These are phyloP conservation scores for Oreortyx pictus DNA, from an alignment of 2,797 vertebrate genomes.

Conservation along the genomic window DNA sequence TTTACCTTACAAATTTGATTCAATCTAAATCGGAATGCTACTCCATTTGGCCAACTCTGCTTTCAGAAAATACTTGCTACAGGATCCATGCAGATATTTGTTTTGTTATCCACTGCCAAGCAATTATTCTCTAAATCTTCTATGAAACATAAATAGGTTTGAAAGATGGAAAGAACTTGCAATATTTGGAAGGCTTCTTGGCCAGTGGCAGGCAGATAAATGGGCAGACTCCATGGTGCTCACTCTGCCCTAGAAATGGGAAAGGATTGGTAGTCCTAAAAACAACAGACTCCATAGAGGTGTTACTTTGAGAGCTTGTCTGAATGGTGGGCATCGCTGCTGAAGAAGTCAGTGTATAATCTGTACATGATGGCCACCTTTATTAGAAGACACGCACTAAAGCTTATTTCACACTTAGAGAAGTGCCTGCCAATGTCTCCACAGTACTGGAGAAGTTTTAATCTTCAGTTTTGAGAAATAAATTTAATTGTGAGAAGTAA, in stretches of 20 bases:
- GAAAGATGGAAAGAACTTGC: background rate
- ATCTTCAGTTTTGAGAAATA: background rate
- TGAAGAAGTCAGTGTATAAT: background rate
- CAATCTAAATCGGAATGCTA: background rate
- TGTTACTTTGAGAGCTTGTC: background rate
- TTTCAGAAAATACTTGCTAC: background rate
- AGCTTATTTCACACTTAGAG: background rate
- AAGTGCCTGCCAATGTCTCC: background rate
- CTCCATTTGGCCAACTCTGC: background rate
- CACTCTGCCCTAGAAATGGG: background rate
- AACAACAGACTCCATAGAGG: background rate
- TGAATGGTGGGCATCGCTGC: background rate
- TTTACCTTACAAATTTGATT: background rate
- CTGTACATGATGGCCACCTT: background rate
- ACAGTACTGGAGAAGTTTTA: background rate
- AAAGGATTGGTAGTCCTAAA: background rate
- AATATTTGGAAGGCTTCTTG: background rate
- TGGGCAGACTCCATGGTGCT: background rate
- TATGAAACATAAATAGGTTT: background rate
- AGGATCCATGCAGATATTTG: background rate
- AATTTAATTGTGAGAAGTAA: background rate
- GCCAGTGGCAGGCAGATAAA: background rate
- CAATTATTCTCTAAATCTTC: background rate
- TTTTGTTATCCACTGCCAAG: background rate
- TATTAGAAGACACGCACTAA: background rate